These are phyloP conservation scores for Leptopilina myrica DNA, from an alignment of 2,888 invertebrate species.

Conservation along the genomic window DNA sequence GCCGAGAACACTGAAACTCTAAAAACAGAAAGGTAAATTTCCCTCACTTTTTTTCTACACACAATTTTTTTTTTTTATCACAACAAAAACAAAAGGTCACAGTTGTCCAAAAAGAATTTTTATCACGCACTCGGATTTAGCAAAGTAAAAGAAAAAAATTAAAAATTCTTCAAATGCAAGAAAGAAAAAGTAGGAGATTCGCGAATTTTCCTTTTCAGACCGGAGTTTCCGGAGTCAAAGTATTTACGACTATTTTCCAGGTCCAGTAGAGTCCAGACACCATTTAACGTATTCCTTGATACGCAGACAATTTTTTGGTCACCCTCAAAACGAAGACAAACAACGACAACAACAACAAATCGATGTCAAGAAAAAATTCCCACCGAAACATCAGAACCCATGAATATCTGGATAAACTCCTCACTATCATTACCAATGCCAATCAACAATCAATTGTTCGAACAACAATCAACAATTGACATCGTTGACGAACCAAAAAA, in stretches of 20 bases:
- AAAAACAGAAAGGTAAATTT: conserved; percentile 23
- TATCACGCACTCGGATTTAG: neutral
- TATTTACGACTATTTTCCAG: conserved; percentile 71
- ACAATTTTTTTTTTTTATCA: neutral
- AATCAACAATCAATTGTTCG: neutral
- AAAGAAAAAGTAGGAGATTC: too few species aligned
- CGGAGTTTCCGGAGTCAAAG: conserved; percentile 66
- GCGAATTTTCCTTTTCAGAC: neutral
- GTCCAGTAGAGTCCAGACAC: conserved; percentile 66
- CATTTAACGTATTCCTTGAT: conserved; percentile 68
- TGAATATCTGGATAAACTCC: conserved; percentile 54
- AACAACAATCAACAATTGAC: neutral
- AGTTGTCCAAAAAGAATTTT: neutral
- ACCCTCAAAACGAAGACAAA: conserved; percentile 54
- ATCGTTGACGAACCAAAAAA: conserved; percentile 1
- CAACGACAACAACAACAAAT: conserved; percentile 40
- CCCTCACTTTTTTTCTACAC: neutral
- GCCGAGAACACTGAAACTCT: neutral
- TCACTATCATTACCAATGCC: neutral
- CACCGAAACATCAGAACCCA: conserved; percentile 34
- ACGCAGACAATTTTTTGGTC: conserved; percentile 66
- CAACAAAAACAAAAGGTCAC: neutral
- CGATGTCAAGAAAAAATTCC: conserved; percentile 55
- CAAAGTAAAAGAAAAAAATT: too few species aligned
- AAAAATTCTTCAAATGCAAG: too few species aligned